A percentile compares a stretch with the other conserved stretches of the same genome.
Conservation (phyloP, 2,113 vertebrate species). For the Neolamprologus tretocephalus region DNA sequence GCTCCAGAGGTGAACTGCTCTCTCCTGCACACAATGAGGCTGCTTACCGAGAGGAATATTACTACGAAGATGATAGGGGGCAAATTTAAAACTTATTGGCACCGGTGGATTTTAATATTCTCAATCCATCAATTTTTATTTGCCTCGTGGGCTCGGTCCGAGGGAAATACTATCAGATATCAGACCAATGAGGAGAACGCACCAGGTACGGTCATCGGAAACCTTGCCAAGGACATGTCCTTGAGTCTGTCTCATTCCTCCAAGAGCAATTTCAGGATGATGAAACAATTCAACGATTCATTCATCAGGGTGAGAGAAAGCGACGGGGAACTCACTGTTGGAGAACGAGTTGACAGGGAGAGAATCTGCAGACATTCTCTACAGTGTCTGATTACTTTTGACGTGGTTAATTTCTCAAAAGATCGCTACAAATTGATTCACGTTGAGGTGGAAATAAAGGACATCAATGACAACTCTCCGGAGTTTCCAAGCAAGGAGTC, state of each 20-base stretch:
- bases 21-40: slow-evolving; percentile 24
- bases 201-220: slow-evolving; percentile 88
- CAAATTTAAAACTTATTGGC: slow-evolving; percentile 57
- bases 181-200: slow-evolving; percentile 86
- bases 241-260: slow-evolving; percentile 76
- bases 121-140: slow-evolving; percentile 45
- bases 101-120: slow-evolving; percentile 59
- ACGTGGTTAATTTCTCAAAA: slow-evolving; percentile 89
- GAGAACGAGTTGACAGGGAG: slow-evolving; percentile 88
- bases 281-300: slow-evolving; percentile 92
- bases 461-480: slow-evolving; percentile 91
- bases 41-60: slow-evolving; percentile 12
- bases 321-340: slow-evolving; percentile 86
- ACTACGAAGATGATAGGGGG: slow-evolving; percentile 34
- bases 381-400: slow-evolving; percentile 86
- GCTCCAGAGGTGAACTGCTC: slow-evolving; percentile 35
- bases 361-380: slow-evolving; percentile 79
- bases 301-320: slow-evolving; percentile 85
- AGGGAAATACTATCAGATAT: slow-evolving; percentile 85
- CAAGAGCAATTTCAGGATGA: slow-evolving; percentile 86
- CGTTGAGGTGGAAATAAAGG: slow-evolving; percentile 91
- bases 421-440: slow-evolving; percentile 89
- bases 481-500: slow-evolving; percentile 81
- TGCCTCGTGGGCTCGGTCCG: slow-evolving; percentile 44
- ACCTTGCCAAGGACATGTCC: slow-evolving; percentile 87